These are phyloP conservation scores for Odontocolon sp. DNA, from an alignment of 2,888 invertebrate genomes.

Conservation along the genomic window DNA sequence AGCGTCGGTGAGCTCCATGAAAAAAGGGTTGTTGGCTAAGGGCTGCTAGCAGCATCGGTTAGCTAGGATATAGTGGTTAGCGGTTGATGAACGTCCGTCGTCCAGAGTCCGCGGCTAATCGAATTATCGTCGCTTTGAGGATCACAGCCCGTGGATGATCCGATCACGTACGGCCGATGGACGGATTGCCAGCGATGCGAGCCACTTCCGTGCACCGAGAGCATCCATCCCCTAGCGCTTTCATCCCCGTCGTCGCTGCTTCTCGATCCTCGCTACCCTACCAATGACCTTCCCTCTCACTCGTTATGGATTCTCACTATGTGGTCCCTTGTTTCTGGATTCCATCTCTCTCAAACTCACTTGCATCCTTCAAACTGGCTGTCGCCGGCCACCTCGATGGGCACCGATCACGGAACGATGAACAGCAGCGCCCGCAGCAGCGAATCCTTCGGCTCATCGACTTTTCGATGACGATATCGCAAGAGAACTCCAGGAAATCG, in stretches of 20 bases:
- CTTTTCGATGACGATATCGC: conserved; percentile 58
- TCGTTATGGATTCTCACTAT: conserved; percentile 28
- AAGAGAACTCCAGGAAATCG: conserved; percentile 43
- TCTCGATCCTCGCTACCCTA: conserved; percentile 56
- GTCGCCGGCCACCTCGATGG: conserved; percentile 28
- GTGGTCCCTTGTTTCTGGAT: not conserved
- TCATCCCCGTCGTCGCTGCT: conserved; percentile 41
- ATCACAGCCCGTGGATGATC: conserved; percentile 80
- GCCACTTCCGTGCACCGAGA: conserved; percentile 73
- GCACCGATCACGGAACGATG: conserved; percentile 57
- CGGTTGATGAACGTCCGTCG: conserved; percentile 77
- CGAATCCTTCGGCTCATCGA: conserved; percentile 67
- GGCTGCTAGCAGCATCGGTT: conserved; percentile 65
- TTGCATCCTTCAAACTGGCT: conserved; percentile 35
- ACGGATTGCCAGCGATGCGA: conserved; percentile 78
- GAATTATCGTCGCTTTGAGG: conserved; percentile 81
- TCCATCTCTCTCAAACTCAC: conserved; percentile 20
- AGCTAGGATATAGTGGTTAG: conserved; percentile 71
- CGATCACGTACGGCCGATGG: conserved; percentile 78
- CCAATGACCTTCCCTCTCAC: conserved; percentile 46
- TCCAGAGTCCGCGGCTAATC: conserved; percentile 72
- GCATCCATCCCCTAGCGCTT: conserved; percentile 34
- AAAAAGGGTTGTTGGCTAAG: conserved; percentile 65
- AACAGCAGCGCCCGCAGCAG: conserved; percentile 54
- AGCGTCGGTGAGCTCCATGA: conserved; percentile 54